Percentiles rank a stretch among this genome's conserved stretches.
phyloP scores from a whole-genome alignment of 2,888 invertebrate genomes.

The Phania funesta region DNA sequence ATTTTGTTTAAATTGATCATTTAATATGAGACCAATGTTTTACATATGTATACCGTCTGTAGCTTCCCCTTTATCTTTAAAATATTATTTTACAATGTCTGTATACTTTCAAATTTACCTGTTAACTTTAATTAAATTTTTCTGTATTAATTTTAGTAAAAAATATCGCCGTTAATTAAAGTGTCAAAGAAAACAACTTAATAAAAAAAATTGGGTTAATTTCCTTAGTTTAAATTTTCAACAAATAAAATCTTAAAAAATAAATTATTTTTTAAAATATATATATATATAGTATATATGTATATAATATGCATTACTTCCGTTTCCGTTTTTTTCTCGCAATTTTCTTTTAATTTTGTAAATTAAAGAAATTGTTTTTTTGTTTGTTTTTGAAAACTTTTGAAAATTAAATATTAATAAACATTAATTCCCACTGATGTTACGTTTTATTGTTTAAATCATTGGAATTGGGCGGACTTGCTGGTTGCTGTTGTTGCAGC shows the following conservation, averaged over 20 bases:
- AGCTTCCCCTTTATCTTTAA: background rate
- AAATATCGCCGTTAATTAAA: background rate
- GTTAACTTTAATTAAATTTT: background rate
- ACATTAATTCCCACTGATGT: conserved; percentile 81
- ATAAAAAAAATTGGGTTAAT: conserved; percentile 9
- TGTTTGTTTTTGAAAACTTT: conserved; percentile 27
- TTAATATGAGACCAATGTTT: too few species aligned
- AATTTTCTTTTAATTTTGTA: background rate
- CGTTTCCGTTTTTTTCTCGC: background rate
- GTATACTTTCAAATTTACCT: background rate
- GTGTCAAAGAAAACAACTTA: conserved; percentile 31
- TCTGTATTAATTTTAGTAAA: background rate
- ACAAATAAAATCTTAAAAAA: conserved; percentile 57
- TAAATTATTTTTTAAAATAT: conserved; percentile 33
- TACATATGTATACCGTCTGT: too few species aligned
- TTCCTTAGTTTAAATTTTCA: conserved; percentile 20
- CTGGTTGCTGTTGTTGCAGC: conserved; percentile 69
- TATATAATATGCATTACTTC: conserved; percentile 38
- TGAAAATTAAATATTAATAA: conserved; percentile 80
- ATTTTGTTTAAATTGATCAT: too few species aligned
- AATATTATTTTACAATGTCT: background rate
- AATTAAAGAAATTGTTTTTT: conserved; percentile 27
- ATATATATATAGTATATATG: background rate
- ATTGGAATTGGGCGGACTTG: conserved; percentile 80
- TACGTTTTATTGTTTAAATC: conserved; percentile 80